phyloP scores from a whole-genome alignment of 2,797 vertebrate species.

The Balearica regulorum region DNA sequence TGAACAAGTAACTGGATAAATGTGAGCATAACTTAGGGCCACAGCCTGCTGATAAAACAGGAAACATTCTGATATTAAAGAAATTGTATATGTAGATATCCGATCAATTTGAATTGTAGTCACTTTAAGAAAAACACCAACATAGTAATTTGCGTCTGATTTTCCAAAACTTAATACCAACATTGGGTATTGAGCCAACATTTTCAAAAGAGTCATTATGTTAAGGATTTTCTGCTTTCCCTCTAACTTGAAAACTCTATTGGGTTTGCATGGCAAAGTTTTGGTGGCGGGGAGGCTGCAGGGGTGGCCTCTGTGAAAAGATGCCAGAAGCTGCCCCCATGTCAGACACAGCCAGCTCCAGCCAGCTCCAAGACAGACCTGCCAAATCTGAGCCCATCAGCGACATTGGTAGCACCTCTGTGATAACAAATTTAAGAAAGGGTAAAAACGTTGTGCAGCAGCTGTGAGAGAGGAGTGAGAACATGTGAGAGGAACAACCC shows the following conservation, averaged over 20 bases:
- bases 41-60: background rate
- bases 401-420: accelerated
- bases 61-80: background rate
- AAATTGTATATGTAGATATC: background rate
- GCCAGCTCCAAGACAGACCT: background rate
- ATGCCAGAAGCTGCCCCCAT: background rate
- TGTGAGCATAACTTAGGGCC: background rate
- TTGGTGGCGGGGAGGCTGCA: background rate
- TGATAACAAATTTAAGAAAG: background rate
- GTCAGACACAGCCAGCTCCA: background rate
- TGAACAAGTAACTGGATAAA: background rate
- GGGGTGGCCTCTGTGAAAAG: background rate
- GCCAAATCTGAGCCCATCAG: background rate
- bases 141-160: background rate
- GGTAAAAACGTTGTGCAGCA: background rate
- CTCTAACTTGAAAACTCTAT: background rate
- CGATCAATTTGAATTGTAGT: background rate
- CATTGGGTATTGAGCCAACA: background rate
- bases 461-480: background rate
- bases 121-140: background rate
- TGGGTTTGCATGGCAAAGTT: background rate
- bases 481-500: background rate
- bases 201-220: background rate
- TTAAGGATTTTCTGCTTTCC: background rate
- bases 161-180: background rate